phyloP scores from a whole-genome alignment of 64 coral and sea anemone species.

The Porites australiensis region DNA sequence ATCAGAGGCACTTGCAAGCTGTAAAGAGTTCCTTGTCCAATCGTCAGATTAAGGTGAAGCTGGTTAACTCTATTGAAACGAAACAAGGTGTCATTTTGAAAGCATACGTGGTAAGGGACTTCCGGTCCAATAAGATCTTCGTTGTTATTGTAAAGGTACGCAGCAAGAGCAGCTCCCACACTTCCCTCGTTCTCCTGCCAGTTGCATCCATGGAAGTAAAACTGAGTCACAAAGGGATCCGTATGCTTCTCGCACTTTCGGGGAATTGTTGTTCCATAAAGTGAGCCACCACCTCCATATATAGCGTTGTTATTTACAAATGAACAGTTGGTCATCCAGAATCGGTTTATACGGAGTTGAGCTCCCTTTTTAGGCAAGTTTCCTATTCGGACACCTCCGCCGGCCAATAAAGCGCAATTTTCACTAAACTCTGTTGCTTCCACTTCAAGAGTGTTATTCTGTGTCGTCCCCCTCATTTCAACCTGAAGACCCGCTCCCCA shows the following conservation, averaged over 20 bases:
- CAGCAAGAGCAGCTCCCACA: slow-evolving; percentile 72
- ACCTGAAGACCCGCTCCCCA: slow-evolving; percentile 85
- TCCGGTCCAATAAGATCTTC: slow-evolving; percentile 76
- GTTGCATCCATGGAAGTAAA: slow-evolving; percentile 35
- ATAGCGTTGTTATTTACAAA: slow-evolving; percentile 51
- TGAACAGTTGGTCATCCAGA: slow-evolving; percentile 31
- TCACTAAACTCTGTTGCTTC: slow-evolving; percentile 40
- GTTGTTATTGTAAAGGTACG: slow-evolving; percentile 76
- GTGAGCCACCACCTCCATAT: slow-evolving; percentile 74
- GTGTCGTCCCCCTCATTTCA: slow-evolving; percentile 1
- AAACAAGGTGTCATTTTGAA: slow-evolving; percentile 54
- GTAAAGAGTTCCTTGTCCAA: slow-evolving; percentile 84
- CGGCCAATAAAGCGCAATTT: slow-evolving; percentile 65
- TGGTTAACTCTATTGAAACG: slow-evolving; percentile 35
- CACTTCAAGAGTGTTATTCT: slow-evolving; percentile 57
- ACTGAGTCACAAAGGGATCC: slow-evolving; percentile 2
- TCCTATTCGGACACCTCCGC: slow-evolving; percentile 78
- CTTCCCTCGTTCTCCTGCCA: slow-evolving; percentile 69
- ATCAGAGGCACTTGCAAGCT: slow-evolving; percentile 60
- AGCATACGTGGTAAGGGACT: slow-evolving; percentile 61
- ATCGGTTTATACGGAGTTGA: background rate
- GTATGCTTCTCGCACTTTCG: background rate
- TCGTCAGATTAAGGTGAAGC: background rate
- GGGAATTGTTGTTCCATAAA: slow-evolving; percentile 71
- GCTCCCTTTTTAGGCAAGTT: background rate